phyloP scores from a whole-genome alignment of 1,140 invertebrate genomes.

The Anadara kagoshimensis region DNA sequence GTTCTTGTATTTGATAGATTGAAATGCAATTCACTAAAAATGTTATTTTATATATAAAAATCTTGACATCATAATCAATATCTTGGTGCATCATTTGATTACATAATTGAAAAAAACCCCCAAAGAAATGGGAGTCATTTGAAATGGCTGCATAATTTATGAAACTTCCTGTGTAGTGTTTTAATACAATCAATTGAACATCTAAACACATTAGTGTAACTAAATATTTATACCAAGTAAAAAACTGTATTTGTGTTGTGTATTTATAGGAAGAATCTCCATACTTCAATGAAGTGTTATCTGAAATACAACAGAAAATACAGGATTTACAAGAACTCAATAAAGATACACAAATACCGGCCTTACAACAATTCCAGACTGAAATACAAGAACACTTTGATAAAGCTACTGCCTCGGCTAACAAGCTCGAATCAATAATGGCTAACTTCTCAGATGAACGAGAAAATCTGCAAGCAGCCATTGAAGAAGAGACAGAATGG shows the following conservation, averaged over 20 bases:
- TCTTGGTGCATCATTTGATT: no score
- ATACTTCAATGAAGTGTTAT: slow-evolving; percentile 83
- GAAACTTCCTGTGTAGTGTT: no score
- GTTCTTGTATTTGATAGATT: no score
- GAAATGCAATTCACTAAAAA: no score
- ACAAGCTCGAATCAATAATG: slow-evolving; percentile 85
- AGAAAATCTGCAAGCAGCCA: slow-evolving; percentile 57
- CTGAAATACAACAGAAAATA: slow-evolving; percentile 85
- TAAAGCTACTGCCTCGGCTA: slow-evolving; percentile 82
- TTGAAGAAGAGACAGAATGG: slow-evolving; percentile 67
- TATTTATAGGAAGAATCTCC: slow-evolving; percentile 84
- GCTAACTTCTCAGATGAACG: slow-evolving; percentile 74
- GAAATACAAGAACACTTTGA: slow-evolving; percentile 86
- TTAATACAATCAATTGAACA: no score
- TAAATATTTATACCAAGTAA: no score
- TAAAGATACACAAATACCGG: slow-evolving; percentile 81
- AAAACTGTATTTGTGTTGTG: background rate
- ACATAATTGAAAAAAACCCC: no score
- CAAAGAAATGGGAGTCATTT: no score
- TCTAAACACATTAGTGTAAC: no score
- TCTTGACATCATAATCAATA: no score
- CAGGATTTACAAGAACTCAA: slow-evolving; percentile 88
- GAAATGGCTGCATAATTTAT: no score
- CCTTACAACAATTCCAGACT: slow-evolving; percentile 81
- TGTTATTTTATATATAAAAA: no score